These are phyloP conservation scores for Biston stratarius DNA, from an alignment of 2,888 invertebrate genomes.

Conservation along the genomic window DNA sequence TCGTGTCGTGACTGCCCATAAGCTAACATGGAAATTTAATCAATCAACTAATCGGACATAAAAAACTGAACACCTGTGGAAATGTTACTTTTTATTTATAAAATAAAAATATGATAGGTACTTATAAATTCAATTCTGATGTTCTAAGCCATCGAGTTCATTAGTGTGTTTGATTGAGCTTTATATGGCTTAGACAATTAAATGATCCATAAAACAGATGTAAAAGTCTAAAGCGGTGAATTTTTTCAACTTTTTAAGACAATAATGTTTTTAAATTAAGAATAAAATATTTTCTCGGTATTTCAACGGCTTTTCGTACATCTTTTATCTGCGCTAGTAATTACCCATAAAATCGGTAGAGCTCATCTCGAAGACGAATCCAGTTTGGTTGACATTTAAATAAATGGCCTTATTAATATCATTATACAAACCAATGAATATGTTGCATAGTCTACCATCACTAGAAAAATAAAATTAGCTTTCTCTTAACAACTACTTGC, in stretches of 20 bases:
- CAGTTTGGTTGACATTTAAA: conserved; percentile 77
- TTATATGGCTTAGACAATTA: conserved; percentile 15
- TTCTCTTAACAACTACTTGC: not conserved
- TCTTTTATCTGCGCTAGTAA: conserved; percentile 56
- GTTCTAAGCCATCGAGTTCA: conserved; percentile 16
- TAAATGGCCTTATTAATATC: conserved; percentile 74
- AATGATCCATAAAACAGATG: conserved; percentile 24
- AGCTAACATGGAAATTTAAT: conserved; percentile 7
- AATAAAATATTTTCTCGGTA: conserved; percentile 18
- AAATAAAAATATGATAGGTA: conserved; percentile 1
- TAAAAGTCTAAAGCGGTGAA: conserved; percentile 16
- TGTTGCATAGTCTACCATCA: conserved; percentile 52
- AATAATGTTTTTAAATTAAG: conserved; percentile 33
- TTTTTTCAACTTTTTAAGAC: conserved; percentile 1
- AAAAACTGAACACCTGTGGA: conserved; percentile 18
- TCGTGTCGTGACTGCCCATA: conserved; percentile 7
- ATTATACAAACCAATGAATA: conserved; percentile 64
- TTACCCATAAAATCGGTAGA: conserved; percentile 63
- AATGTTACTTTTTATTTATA: conserved; percentile 6
- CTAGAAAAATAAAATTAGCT: conserved; percentile 12
- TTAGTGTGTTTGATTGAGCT: conserved; percentile 27
- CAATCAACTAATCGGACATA: conserved; percentile 6
- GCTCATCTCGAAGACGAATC: conserved; percentile 68
- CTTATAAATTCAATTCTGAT: not conserved
- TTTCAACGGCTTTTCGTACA: conserved; percentile 34